Evolutionary conservation across 2,797 vertebrate species (phyloP).

Genomic region (Cossypha heuglini): DNA sequence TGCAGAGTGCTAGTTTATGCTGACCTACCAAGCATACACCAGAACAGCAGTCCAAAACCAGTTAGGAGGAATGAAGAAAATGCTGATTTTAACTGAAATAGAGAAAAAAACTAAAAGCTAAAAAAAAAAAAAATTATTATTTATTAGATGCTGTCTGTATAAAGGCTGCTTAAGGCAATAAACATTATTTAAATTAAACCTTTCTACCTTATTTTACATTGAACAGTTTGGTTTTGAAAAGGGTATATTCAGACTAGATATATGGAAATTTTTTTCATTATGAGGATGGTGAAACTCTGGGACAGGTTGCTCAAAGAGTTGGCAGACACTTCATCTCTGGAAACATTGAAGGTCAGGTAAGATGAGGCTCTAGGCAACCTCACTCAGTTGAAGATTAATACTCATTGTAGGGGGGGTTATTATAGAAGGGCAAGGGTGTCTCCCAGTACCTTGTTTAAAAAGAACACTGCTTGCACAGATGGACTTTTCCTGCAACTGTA

Average conservation of each 20-base stretch:
- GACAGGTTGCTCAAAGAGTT: neutral
- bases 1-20: neutral
- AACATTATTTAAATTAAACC: neutral
- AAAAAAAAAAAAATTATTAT: neutral
- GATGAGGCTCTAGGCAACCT: neutral
- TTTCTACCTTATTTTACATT: neutral
- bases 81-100: neutral
- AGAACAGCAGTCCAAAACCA: neutral
- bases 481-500: neutral
- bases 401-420: neutral
- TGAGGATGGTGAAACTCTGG: neutral
- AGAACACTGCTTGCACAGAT: neutral
- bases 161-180: neutral
- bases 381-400: neutral
- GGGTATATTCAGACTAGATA: neutral
- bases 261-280: neutral
- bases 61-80: neutral
- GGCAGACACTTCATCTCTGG: neutral
- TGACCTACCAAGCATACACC: neutral
- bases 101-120: neutral
- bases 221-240: neutral
- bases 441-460: neutral
- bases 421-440: neutral
- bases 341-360: neutral
- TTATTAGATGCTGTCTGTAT: neutral